Base-by-base conservation (phyloP, 2,888 invertebrate genomes). In the Epinotia brunnichana region DNA sequence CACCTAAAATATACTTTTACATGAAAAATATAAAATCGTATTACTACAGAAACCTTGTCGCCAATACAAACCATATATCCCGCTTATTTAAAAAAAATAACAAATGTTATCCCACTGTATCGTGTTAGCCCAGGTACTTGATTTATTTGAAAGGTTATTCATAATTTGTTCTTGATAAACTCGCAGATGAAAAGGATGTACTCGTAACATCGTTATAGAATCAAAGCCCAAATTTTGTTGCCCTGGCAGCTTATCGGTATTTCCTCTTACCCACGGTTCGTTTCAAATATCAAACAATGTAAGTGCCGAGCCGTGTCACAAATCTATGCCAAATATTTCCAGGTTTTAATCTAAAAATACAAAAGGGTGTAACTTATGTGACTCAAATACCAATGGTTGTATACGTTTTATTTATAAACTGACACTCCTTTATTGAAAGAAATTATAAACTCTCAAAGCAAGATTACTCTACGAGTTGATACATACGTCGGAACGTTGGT, bases 221-320 rank as follows among this genome's bases (percentile, higher is more conserved):
- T 29, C 66, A 66, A 54, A n/a, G 66, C 41, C 21, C 39, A 29
- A 64, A 64, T 59, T 57, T 35, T 64, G 48, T 60, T 64, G 29
- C 51, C 21, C 57, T 48, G 59, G 17, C 19, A 70, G 59, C 53
- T 61, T 69, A 69, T 69, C 60, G 51, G 19, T 51, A 51, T 63
- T 64, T 51, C 21, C 48, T 54, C 13, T 57, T 64, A 56, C n/a
- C 48, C 64, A 35, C n/a, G 64, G 59, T 51, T 64, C 64, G 57
- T 64, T 70, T 39, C 29, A 70, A 70, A 64, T 64, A 57, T 57
- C 57, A 70, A 64, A 70, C 57, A 70, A 63, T 57, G 13, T 48
- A 35, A 70, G 70, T 57, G 59, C 70, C 48, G 35, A 64, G 13
- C 17, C 64, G 57, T 70, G 64, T 64, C n/a, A 56, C 41, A 56